A percentile compares a stretch with the other conserved stretches of the same genome.
phyloP scores from a whole-genome alignment of 2,797 vertebrate species.

The Coendou prehensilis region DNA sequence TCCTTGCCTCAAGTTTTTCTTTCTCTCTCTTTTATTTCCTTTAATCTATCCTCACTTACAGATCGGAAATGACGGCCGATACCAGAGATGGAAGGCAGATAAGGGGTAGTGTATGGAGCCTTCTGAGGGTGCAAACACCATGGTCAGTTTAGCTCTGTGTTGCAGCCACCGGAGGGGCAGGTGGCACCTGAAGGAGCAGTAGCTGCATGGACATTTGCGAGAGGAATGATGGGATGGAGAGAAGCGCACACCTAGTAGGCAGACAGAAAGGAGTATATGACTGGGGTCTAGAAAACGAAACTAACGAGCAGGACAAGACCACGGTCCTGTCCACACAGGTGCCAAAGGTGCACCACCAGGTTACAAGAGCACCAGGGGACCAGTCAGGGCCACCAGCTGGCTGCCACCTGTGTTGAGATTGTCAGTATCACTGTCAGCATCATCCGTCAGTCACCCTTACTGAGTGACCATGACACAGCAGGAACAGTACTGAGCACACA shows the following conservation, averaged over 20 bases:
- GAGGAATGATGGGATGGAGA: rapidly evolving
- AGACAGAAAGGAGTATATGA: background rate
- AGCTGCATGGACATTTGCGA: background rate
- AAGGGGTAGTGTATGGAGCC: background rate
- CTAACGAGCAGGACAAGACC: rapidly evolving
- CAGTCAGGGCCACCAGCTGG: background rate
- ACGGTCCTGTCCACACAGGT: background rate
- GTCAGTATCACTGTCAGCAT: rapidly evolving
- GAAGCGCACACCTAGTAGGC: background rate
- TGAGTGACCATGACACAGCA: rapidly evolving
- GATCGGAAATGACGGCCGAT: rapidly evolving
- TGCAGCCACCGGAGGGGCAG: rapidly evolving
- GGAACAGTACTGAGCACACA: rapidly evolving
- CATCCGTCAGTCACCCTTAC: background rate
- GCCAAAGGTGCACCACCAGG: background rate
- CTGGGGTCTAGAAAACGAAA: too few species aligned
- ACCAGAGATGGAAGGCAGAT: background rate
- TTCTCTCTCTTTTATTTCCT: background rate
- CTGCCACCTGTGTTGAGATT: background rate
- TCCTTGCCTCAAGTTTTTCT: background rate
- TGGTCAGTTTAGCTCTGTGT: background rate
- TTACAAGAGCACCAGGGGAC: background rate
- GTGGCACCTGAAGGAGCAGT: background rate
- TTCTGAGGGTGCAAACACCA: background rate
- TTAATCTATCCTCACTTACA: background rate